A percentile compares a stretch with the other conserved stretches of the same genome.
Conservation (phyloP, 2,797 vertebrate genomes). For the Urophycis tenuis region DNA sequence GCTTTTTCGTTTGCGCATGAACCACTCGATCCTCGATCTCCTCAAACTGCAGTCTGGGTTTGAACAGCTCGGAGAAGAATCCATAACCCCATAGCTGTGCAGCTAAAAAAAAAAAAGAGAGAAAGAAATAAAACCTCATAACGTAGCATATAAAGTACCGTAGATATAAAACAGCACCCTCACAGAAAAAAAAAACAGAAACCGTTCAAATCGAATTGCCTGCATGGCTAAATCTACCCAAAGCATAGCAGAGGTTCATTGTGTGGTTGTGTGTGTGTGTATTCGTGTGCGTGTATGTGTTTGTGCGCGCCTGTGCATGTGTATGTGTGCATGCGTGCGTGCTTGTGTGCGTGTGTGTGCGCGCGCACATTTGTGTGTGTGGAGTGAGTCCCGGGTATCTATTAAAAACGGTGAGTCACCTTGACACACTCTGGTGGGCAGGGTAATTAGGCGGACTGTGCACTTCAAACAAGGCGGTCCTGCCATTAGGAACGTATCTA, state of each 20-base stretch:
- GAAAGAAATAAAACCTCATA: not conserved
- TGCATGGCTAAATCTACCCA: conserved; percentile 53
- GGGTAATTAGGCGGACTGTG: conserved; percentile 68
- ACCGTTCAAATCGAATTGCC: conserved; percentile 61
- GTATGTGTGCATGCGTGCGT: not conserved
- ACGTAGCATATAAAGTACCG: not conserved
- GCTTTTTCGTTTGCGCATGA: conserved; percentile 23
- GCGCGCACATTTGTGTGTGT: conserved; percentile 39
- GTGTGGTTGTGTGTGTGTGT: not conserved
- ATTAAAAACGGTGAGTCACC: conserved; percentile 65
- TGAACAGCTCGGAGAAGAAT: not conserved
- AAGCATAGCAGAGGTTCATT: conserved; percentile 65
- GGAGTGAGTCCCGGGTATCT: conserved; percentile 57
- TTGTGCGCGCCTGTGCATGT: too few species aligned
- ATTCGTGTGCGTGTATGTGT: too few species aligned
- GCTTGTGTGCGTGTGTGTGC: not conserved
- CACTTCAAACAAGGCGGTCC: conserved; percentile 63
- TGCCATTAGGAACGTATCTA: conserved; percentile 60
- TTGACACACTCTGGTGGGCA: conserved; percentile 69
- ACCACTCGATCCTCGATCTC: not conserved
- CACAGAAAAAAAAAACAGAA: conserved; percentile 46
- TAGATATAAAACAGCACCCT: not conserved
- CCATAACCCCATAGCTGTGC: conserved; percentile 40
- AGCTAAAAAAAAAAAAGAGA: conserved; percentile 26
- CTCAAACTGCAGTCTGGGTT: not conserved